Percentiles rank a stretch among this genome's conserved stretches.
phyloP scores from a whole-genome alignment of 1,140 invertebrate genomes.

The Scaptomyza hsui region DNA sequence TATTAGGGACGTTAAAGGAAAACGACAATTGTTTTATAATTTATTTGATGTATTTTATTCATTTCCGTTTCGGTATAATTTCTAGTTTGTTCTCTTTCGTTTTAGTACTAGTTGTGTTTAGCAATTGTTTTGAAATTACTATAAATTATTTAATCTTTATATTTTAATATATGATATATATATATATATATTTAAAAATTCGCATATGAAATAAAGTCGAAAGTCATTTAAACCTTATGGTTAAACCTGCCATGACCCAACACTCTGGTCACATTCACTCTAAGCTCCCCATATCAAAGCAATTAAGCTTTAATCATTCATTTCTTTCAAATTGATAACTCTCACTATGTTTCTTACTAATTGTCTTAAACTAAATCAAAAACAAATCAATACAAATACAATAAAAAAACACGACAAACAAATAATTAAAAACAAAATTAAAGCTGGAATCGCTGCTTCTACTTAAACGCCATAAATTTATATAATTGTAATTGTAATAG shows the following conservation, averaged over 20 bases:
- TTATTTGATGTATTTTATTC: constrained; percentile 83
- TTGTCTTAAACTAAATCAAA: constrained; percentile 63
- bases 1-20: too few species aligned
- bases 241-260: constrained; percentile 26
- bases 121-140: constrained; percentile 78
- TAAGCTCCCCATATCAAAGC: constrained; percentile 23
- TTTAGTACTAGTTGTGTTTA: constrained; percentile 82
- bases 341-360: constrained; percentile 26
- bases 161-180: constrained; percentile 54
- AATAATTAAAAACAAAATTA: constrained; percentile 67
- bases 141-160: constrained; percentile 81
- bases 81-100: constrained; percentile 82
- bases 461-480: constrained; percentile 51
- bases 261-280: constrained; percentile 13
- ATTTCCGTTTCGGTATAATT: constrained; percentile 84
- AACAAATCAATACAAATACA: constrained; percentile 50
- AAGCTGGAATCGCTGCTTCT: constrained; percentile 78
- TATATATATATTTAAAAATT: constrained; percentile 75
- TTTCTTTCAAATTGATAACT: constrained; percentile 25
- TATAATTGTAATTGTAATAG: constrained; percentile 46
- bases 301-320: constrained; percentile 22
- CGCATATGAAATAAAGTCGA: constrained; percentile 76
- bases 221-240: constrained; percentile 63
- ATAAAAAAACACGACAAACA: constrained; percentile 57
- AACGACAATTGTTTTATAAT: constrained; percentile 30